Conservation (phyloP, 2,888 invertebrate species). For the Sericinus montela region DNA sequence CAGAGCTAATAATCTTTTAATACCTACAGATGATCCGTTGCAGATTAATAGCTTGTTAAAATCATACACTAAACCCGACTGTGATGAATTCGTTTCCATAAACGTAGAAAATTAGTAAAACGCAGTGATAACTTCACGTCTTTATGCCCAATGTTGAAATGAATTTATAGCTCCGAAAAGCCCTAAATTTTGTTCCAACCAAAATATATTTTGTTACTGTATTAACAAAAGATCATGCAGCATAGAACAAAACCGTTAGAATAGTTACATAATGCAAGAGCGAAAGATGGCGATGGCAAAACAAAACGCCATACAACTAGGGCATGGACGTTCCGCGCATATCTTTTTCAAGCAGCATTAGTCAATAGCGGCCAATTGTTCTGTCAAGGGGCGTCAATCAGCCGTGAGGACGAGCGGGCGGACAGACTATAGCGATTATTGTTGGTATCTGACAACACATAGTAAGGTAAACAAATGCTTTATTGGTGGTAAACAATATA, state of each 20-base stretch:
- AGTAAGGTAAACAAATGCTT: not conserved
- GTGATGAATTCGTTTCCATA: too few species aligned
- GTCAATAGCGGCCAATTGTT: constrained; percentile 15
- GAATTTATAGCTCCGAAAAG: too few species aligned
- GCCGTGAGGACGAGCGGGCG: not conserved
- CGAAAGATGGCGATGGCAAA: constrained; percentile 4
- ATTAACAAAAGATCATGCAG: too few species aligned
- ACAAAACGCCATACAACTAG: constrained; percentile 2
- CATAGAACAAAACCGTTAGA: not conserved
- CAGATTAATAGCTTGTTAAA: too few species aligned
- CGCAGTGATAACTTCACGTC: too few species aligned
- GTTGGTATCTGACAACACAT: not conserved
- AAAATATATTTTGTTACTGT: too few species aligned
- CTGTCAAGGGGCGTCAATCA: constrained; percentile 11
- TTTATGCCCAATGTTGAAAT: too few species aligned
- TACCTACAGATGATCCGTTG: not conserved
- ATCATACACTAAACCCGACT: too few species aligned
- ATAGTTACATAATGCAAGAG: constrained; percentile 1
- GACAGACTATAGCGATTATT: not conserved
- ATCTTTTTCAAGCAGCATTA: constrained; percentile 3
- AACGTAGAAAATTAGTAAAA: too few species aligned
- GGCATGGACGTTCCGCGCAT: constrained; percentile 16
- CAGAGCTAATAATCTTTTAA: not conserved
- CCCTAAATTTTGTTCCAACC: too few species aligned
- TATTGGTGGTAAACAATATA: too few species aligned